Evolutionary conservation across 2,888 invertebrate genomes (phyloP).

Genomic region (Nomada goodeniana): DNA sequence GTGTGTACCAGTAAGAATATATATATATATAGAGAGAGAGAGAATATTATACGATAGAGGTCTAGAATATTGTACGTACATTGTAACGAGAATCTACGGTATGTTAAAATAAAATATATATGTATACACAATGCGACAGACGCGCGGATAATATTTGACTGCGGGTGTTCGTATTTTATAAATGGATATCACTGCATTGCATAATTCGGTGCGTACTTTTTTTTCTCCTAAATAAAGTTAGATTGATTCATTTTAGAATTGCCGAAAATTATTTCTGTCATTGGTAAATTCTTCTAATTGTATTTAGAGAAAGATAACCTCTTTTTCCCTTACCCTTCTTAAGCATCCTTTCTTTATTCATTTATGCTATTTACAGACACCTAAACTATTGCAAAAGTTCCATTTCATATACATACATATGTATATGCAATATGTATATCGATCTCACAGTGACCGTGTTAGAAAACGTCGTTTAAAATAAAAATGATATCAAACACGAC

Average conservation of each 20-base stretch:
- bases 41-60: conserved; percentile 63
- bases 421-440: no score
- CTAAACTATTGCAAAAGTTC: no score
- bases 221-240: background rate
- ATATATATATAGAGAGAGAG: conserved; percentile 32
- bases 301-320: background rate
- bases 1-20: conserved; percentile 45
- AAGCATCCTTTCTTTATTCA: conserved; percentile 17
- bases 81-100: conserved; percentile 62
- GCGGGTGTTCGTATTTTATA: conserved; percentile 49
- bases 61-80: conserved; percentile 61
- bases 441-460: no score
- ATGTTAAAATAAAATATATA: conserved; percentile 61
- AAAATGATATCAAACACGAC: no score
- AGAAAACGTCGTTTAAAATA: no score
- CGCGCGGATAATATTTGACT: conserved; percentile 19
- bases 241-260: background rate
- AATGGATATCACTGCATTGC: conserved; percentile 23
- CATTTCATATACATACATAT: no score
- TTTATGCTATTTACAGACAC: background rate
- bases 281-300: background rate
- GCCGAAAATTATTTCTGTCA: background rate
- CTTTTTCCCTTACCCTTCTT: conserved; percentile 39
- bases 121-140: conserved; percentile 48
- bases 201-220: conserved; percentile 14